phyloP scores from a whole-genome alignment of 1,140 invertebrate genomes.

The Drosophila sp. region DNA sequence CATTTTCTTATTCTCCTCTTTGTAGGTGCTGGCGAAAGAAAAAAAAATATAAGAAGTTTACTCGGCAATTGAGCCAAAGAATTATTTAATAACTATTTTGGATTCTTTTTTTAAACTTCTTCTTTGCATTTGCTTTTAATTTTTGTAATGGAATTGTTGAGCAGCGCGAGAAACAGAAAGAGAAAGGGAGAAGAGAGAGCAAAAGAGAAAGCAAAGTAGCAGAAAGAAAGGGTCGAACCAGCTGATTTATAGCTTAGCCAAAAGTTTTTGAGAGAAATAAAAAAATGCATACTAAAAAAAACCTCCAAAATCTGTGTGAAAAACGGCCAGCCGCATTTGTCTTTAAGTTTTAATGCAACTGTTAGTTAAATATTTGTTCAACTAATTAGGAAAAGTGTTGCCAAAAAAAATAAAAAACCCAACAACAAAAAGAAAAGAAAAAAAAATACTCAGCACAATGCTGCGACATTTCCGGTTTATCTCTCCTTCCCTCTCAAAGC shows the following conservation, averaged over 20 bases:
- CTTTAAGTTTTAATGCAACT: slow-evolving; percentile 59
- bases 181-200: neutral
- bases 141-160: slow-evolving; percentile 74
- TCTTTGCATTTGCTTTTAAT: slow-evolving; percentile 70
- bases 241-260: slow-evolving; percentile 59
- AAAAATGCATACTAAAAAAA: slow-evolving; percentile 12
- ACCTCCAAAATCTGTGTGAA: neutral
- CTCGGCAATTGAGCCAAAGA: slow-evolving; percentile 68
- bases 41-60: slow-evolving; percentile 45
- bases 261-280: slow-evolving; percentile 45
- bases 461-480: slow-evolving; percentile 80
- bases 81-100: slow-evolving; percentile 79
- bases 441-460: slow-evolving; percentile 54
- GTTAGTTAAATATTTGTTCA: slow-evolving; percentile 65
- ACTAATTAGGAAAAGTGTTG: slow-evolving; percentile 78
- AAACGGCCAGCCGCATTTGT: slow-evolving; percentile 39
- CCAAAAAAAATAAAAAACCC: slow-evolving; percentile 38
- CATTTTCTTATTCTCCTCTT: slow-evolving; percentile 35
- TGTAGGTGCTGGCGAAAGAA: slow-evolving; percentile 54
- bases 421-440: slow-evolving; percentile 22
- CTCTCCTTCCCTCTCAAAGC: slow-evolving; percentile 52
- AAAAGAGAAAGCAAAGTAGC: neutral
- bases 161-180: slow-evolving; percentile 3
- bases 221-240: slow-evolving; percentile 10
- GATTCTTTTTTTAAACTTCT: slow-evolving; percentile 45